Conservation (phyloP, 2,113 vertebrate species). For the Thryonomys swinderianus region DNA sequence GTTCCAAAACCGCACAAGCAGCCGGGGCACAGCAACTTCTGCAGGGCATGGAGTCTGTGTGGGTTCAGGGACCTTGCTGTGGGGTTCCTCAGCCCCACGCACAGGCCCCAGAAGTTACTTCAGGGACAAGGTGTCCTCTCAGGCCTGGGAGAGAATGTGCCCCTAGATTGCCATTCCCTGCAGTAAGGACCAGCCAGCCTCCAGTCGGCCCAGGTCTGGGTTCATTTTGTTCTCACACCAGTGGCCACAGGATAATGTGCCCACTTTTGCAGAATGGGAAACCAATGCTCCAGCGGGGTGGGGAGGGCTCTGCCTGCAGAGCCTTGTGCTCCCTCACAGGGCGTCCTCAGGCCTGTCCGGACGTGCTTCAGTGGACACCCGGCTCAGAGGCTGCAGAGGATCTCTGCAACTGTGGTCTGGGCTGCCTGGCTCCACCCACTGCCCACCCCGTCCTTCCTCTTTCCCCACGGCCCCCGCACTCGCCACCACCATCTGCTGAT, state of each 20-base stretch:
- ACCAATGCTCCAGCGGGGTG: neutral
- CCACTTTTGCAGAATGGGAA: neutral
- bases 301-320: neutral
- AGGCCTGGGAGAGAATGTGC: rapidly evolving
- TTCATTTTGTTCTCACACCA: neutral
- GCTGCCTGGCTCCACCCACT: too few species aligned
- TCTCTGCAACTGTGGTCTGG: too few species aligned
- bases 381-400: neutral
- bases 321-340: rapidly evolving
- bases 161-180: neutral
- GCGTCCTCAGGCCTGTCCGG: neutral
- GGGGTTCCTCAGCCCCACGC: neutral
- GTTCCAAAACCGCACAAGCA: neutral
- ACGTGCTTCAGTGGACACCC: neutral
- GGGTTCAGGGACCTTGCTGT: too few species aligned
- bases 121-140: neutral
- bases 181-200: neutral
- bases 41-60: neutral
- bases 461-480: too few species aligned
- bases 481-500: too few species aligned
- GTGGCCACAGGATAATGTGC: too few species aligned
- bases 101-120: neutral
- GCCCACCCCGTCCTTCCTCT: too few species aligned
- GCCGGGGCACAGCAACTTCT: rapidly evolving
- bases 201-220: neutral